These are phyloP conservation scores for Heterotis niloticus DNA, from an alignment of 2,113 vertebrate genomes.

Conservation along the genomic window DNA sequence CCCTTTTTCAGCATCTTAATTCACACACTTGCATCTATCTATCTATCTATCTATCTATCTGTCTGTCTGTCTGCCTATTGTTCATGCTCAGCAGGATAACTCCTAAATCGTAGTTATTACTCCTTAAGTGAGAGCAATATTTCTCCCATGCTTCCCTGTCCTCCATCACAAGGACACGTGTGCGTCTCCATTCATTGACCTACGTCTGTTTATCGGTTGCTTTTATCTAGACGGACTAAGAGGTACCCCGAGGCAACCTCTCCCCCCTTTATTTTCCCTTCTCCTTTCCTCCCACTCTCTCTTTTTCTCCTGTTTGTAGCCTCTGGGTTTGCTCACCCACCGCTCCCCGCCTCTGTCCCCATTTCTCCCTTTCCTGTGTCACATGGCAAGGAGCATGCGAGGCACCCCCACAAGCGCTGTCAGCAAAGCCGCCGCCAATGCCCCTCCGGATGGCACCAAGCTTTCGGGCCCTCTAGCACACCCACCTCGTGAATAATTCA, in stretches of 20 bases:
- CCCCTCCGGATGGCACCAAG: not conserved
- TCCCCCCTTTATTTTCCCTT: not conserved
- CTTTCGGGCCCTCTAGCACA: not conserved
- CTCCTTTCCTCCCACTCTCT: not conserved
- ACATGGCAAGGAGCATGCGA: not conserved
- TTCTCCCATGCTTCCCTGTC: no score
- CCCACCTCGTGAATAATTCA: slow-evolving; percentile 7
- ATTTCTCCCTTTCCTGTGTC: not conserved
- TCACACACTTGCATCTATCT: no score
- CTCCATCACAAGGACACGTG: no score
- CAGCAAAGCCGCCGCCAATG: not conserved
- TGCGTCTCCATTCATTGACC: no score
- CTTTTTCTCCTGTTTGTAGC: slow-evolving; percentile 32
- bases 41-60: no score
- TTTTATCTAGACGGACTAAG: no score
- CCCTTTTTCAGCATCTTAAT: no score
- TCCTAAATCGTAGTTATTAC: no score
- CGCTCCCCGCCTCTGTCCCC: slow-evolving; percentile 12
- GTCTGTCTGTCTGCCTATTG: no score
- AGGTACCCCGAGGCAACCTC: not conserved
- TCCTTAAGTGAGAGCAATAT: no score
- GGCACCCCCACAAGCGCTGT: not conserved
- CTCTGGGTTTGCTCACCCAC: not conserved
- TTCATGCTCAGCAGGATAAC: no score
- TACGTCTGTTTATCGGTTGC: no score